Conservation (phyloP, 2,113 vertebrate species). For the Elephantulus edwardii region DNA sequence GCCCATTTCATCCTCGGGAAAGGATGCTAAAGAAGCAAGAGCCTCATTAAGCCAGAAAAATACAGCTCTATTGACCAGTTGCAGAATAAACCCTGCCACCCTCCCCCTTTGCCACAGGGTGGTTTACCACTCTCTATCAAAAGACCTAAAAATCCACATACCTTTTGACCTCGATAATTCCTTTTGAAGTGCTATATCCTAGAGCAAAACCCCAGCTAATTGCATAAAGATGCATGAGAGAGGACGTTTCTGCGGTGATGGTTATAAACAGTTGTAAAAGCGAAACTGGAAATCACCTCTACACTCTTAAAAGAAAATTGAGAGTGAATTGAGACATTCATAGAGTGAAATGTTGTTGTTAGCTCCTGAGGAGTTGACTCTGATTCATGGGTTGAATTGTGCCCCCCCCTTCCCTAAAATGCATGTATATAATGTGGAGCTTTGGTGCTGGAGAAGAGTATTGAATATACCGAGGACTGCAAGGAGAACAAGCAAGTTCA, state of each 20-base stretch:
- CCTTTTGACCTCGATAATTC: neutral
- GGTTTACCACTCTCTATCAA: neutral
- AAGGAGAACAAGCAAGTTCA: too few relatives aligned
- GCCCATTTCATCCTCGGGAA: neutral
- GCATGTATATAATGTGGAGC: too few relatives aligned
- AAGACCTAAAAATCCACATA: neutral
- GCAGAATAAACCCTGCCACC: neutral
- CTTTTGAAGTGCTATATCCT: neutral
- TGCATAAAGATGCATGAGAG: accelerated
- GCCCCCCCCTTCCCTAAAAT: too few relatives aligned
- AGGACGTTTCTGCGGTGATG: neutral
- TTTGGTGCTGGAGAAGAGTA: too few relatives aligned
- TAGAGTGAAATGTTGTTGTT: neutral
- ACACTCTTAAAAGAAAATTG: neutral
- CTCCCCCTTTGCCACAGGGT: neutral
- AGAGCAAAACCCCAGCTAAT: neutral
- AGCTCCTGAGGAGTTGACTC: neutral
- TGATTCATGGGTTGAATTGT: too few relatives aligned
- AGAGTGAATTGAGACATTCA: neutral
- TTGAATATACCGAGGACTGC: too few relatives aligned
- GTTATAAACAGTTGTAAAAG: too few relatives aligned
- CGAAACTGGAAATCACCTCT: neutral
- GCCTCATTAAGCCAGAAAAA: neutral
- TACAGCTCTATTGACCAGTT: too few relatives aligned
- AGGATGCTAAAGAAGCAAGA: neutral